These are phyloP conservation scores for Halcyon chelicuti DNA, from an alignment of 2,797 vertebrate species.

Conservation along the genomic window DNA sequence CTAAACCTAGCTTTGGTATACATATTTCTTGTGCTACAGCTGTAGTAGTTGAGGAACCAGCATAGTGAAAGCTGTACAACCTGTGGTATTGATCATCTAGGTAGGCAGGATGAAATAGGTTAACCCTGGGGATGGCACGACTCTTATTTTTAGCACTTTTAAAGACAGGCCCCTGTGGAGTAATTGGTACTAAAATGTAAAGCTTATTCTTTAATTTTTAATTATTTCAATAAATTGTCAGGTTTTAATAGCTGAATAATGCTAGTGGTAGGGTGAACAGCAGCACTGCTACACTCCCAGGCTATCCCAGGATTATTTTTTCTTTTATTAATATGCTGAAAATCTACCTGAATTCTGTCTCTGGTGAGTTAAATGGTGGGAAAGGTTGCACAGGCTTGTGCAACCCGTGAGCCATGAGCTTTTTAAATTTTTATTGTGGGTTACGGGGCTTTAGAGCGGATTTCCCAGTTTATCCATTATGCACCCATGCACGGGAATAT, in stretches of 20 bases:
- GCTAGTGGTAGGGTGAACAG: background rate
- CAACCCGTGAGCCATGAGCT: background rate
- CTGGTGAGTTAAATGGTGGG: background rate
- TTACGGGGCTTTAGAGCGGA: background rate
- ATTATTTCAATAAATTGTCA: background rate
- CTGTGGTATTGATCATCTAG: background rate
- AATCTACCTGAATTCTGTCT: background rate
- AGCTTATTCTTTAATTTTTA: background rate
- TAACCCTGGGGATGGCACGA: background rate
- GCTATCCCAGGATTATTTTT: background rate
- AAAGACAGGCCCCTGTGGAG: background rate
- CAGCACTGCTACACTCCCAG: background rate
- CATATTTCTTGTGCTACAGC: background rate
- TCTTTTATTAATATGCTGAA: background rate
- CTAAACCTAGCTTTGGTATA: background rate
- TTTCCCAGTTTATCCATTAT: background rate
- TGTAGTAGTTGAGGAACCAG: background rate
- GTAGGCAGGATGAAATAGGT: background rate
- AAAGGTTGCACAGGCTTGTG: background rate
- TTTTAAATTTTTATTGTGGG: background rate
- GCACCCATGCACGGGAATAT: rapidly evolving
- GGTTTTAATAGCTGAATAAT: background rate
- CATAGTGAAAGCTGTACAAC: background rate
- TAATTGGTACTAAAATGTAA: background rate
- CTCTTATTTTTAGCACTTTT: background rate